Evolutionary conservation across 2,797 vertebrate genomes (phyloP), one percentile per base, ranked within the genome.

Genomic region (Prionace glauca): DNA sequence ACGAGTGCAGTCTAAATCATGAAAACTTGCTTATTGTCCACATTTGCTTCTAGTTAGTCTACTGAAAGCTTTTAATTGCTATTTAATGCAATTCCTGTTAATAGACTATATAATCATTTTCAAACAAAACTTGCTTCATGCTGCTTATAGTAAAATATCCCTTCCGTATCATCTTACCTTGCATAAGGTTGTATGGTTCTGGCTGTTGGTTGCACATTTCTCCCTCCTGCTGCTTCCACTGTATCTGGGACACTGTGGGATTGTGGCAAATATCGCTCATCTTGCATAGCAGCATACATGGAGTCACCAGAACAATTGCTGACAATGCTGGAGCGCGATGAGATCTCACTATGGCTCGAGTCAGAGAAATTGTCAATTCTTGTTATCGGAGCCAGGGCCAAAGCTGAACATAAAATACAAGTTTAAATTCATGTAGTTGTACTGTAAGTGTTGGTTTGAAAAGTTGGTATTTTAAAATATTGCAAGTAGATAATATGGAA

Each of bases 261-360:
- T 96, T 97, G 98, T 96, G 97, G 96, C 72, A 96, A 96, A 36
- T 97, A 97, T 41, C 98, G 97, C 29, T 99, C 99, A 0, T 99
- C 98, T 91, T 97, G 97, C 5, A 97, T 96, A 0, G 97, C 97
- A 24, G 98, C 97, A 0, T 98, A 98, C 97, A 98, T 97, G 0
- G 98, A 99, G 97, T 99, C 99, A 20, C 98, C 98, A 0, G 99
- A 99, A 96, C 98, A 98, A 96, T 98, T 98, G 97, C 98, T 98
- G 88, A 98, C 98, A 0, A 99, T 98, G 96, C 98, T 99, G 97
- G 99, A 99, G 87, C 98, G 98, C 4, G 99, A 99, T 0, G 99
- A 99, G 96, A 99, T 99, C 98, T 99, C 99, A 1, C 98, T 99
- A 97, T 99, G 99, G 94, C 99, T 99, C 20, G 98, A 99, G 97